Evolutionary conservation across 2,113 vertebrate species (phyloP), one percentile per base, ranked within the genome.

Genomic region (Gymnobelideus leadbeateri): DNA sequence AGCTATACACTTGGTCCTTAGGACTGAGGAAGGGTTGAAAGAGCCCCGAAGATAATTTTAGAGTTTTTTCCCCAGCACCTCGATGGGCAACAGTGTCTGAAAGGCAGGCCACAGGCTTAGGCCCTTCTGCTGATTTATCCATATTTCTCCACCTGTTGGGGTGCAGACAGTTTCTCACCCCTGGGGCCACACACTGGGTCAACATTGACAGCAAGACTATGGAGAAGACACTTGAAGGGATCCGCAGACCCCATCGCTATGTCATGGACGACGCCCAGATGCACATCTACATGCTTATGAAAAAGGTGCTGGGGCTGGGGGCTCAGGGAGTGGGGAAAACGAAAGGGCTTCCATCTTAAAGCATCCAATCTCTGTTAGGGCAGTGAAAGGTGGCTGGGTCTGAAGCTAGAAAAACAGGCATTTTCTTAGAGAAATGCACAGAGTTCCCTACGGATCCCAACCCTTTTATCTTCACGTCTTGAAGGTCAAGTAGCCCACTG

Each of bases 211-310:
- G 99, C 93, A 99, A 98, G 97, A 99, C 99, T 0, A 99, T 99
- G 99, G 99, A 99, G 96, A 97, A 98, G 96, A 99, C 99, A 0
- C 98, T 99, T 92, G 98, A 98, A 92, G 99, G 99, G 43, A 98
- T 99, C 96, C 98, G 98, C 97, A 98, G 46, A 0, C 99, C 99
- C 0, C 99, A 99, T 92, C 99, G 99, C 94, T 99, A 99, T 0
- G 99, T 99, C 91, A 98, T 99, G 98, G 99, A 99, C 0, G 99
- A 99, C 0, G 99, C 99, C 0, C 99, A 99, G 97, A 99, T 99
- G 98, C 99, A 99, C 97, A 99, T 99, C 98, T 99, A 99, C 98
- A 99, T 99, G 98, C 99, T 99, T 92, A 99, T 99, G 99, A 99
- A 99, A 98, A 99, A 99, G 99, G 99, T 99, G 93, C 68, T 43